These are phyloP conservation scores for Fundulus diaphanus DNA, from an alignment of 2,797 vertebrate species.

Conservation along the genomic window DNA sequence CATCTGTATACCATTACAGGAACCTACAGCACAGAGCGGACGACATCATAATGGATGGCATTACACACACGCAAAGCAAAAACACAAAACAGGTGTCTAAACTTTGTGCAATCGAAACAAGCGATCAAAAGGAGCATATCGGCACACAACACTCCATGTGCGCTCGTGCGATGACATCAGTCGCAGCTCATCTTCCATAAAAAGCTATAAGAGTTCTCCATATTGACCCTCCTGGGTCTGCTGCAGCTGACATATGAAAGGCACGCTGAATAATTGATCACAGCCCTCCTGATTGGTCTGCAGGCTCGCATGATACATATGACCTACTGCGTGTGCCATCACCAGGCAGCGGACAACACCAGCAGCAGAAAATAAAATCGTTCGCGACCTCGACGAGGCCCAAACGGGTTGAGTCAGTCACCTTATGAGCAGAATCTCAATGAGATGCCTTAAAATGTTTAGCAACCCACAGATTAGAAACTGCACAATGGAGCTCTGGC, in stretches of 20 bases:
- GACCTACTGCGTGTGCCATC: conserved; percentile 35
- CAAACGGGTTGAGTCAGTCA: conserved; percentile 12
- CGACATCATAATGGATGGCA: conserved; percentile 25
- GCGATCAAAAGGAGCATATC: conserved; percentile 10
- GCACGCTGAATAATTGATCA: conserved; percentile 75
- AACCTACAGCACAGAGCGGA: conserved; percentile 48
- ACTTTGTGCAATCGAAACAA: not conserved
- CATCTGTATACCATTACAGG: conserved; percentile 60
- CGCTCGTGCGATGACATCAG: conserved; percentile 9
- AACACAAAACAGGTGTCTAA: conserved; percentile 10
- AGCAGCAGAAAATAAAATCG: conserved; percentile 28
- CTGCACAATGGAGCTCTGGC: conserved; percentile 34
- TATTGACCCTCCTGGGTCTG: conserved; percentile 49
- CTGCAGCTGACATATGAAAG: conserved; percentile 66
- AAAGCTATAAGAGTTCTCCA: conserved; percentile 27
- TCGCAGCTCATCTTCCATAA: conserved; percentile 16
- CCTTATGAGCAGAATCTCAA: conserved; percentile 19
- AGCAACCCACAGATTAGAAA: conserved; percentile 47
- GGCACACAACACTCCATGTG: not conserved
- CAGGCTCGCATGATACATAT: conserved; percentile 59
- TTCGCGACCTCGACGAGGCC: conserved; percentile 43
- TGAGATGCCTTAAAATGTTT: conserved; percentile 22
- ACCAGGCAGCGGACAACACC: conserved; percentile 37
- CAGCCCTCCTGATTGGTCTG: conserved; percentile 56
- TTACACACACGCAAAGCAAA: not conserved